Percentiles rank a stretch among this genome's conserved stretches.
Evolutionary conservation across 2,888 invertebrate genomes (phyloP).

Genomic region (Acleris cristana): DNA sequence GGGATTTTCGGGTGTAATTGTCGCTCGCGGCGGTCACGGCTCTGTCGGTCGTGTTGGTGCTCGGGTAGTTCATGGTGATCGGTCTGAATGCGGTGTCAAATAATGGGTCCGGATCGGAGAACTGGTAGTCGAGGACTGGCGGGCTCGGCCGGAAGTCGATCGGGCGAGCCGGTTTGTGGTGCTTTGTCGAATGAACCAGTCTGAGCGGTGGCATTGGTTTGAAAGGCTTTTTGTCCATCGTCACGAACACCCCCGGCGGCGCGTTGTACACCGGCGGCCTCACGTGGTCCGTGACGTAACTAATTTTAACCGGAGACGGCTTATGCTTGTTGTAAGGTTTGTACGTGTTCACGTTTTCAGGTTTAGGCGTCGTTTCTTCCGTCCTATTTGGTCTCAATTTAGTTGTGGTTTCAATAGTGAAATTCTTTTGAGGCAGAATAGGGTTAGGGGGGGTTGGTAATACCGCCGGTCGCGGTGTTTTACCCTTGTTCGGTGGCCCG

Average conservation of each 20-base stretch:
- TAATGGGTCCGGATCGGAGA: constrained; percentile 61
- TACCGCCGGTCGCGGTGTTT: constrained; percentile 65
- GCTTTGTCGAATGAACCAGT: constrained; percentile 54
- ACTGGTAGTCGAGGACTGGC: constrained; percentile 68
- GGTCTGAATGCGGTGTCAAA: constrained; percentile 70
- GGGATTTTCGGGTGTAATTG: constrained; percentile 56
- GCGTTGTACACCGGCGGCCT: constrained; percentile 76
- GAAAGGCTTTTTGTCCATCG: constrained; percentile 78
- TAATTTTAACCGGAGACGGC: constrained; percentile 57
- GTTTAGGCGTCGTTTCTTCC: constrained; percentile 56
- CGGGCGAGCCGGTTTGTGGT: constrained; percentile 54
- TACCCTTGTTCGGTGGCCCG: constrained; percentile 54
- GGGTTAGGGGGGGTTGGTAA: constrained; percentile 61
- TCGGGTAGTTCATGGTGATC: constrained; percentile 59
- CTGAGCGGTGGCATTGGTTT: constrained; percentile 79
- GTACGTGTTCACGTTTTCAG: constrained; percentile 53
- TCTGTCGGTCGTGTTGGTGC: constrained; percentile 49
- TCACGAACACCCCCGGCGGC: constrained; percentile 75
- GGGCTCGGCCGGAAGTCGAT: constrained; percentile 74
- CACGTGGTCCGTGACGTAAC: constrained; percentile 66
- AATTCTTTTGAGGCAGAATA: constrained; percentile 48
- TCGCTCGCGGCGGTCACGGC: constrained; percentile 45
- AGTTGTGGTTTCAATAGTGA: constrained; percentile 51
- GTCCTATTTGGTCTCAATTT: constrained; percentile 49
- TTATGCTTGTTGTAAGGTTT: constrained; percentile 57